Evolutionary conservation across 2,888 invertebrate species (phyloP).

Genomic region (Campopleginae sp.): DNA sequence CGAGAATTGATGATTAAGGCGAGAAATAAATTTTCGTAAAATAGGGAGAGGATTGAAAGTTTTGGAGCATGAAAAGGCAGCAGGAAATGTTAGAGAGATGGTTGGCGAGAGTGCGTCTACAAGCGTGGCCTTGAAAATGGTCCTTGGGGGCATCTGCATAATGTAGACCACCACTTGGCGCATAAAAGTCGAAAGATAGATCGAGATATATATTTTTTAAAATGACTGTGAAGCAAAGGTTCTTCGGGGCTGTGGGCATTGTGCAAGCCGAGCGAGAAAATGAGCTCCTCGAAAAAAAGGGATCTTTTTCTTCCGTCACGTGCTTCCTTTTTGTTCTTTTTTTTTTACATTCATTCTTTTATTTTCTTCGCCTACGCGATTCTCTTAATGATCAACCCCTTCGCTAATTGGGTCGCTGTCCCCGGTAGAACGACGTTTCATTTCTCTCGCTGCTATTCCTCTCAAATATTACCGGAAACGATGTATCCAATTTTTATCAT

Average conservation of each 20-base stretch:
- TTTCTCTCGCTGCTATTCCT: constrained; percentile 30
- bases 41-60: background rate
- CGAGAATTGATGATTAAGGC: background rate
- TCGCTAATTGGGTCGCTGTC: constrained; percentile 65
- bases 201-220: constrained; percentile 11
- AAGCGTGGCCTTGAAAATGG: constrained; percentile 61
- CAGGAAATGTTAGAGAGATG: constrained; percentile 11
- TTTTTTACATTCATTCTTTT: background rate
- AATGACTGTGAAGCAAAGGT: constrained; percentile 44
- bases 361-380: constrained; percentile 52
- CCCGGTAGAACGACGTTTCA: constrained; percentile 54
- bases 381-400: constrained; percentile 65
- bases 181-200: constrained; percentile 53
- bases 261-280: constrained; percentile 57
- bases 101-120: constrained; percentile 17
- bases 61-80: background rate
- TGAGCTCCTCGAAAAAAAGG: constrained; percentile 59
- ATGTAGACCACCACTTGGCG: constrained; percentile 58
- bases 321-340: background rate
- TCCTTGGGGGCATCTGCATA: constrained; percentile 60
- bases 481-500: constrained; percentile 23
- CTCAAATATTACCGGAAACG: constrained; percentile 31
- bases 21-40: background rate
- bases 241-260: constrained; percentile 49
- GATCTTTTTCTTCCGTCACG: constrained; percentile 12